Base-by-base conservation (phyloP, 2,888 invertebrate genomes). In the Chrysolina americana region DNA sequence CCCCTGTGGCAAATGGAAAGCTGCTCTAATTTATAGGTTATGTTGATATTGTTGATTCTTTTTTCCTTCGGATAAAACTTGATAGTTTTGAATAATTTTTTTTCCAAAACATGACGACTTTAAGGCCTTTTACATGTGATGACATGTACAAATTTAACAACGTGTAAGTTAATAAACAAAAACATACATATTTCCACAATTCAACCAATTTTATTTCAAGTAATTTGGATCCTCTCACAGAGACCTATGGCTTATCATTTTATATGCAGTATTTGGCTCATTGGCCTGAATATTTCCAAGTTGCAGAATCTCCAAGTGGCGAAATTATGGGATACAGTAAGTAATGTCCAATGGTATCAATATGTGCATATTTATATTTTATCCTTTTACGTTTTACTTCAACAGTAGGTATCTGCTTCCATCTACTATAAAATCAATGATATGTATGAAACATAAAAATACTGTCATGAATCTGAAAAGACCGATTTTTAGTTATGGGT, bases 251-350 rank as follows among this genome's bases (percentile, higher is more conserved):
- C 0, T 89, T 97, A 70, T 94, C 96, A 9, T 99, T 99, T 89
- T 99, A 99, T 86, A 95, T 99, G 89, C 98, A 98, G 86, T 99
- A 99, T 89, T 89, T 99, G 85, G 97, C 98, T 11, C 97, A 98
- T 86, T 99, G 98, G 98, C 98, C 99, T 0, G 99, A 99, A 89
- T 99, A 98, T 88, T 98, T 99, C 88, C 97, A 98, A 91, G 95
- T 98, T 19, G 97, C 98, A 3, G 98, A 98, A 90, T 95, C 98
- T 19, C 96, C 98, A 5, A 95, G 93, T 87, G 98, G 98, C 4
- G 95, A 97, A 89, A 96, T 99, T 76, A 98, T 99, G 97, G 99
- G 99, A 79, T 99, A 99, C 87, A 98, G 98, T 98, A 90, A 92
- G 94, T 91, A 19, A 11, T 17, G 19, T 53, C 13, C 13, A 44